Evolutionary conservation across 2,888 invertebrate genomes (phyloP), one percentile per base, ranked within the genome.

Genomic region (Apamea monoglypha): DNA sequence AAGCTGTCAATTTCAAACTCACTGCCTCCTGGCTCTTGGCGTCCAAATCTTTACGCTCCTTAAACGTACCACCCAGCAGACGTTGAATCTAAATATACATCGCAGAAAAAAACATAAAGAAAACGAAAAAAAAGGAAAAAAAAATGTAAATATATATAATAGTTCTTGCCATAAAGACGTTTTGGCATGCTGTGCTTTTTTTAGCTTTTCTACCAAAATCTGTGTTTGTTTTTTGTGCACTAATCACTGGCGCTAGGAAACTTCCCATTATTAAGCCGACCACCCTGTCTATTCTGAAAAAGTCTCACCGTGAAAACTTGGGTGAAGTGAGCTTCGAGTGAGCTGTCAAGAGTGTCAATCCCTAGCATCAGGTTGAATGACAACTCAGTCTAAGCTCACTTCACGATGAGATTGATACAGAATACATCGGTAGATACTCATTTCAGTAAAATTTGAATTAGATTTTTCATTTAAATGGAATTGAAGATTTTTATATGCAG

Each of bases 31-130:
- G 96, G 90, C 98, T 98, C 91, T 97, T 97, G 86, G 97, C 96
- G 94, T 98, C 98, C 96, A 98, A 97, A 94, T 98, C 97, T 94
- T 98, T 97, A 88, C 97, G 97, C 90, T 97, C 96, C 96, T 97
- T 97, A 92, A 98, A 94, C 67, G 97, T 97, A 92, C 98, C 98
- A 90, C 98, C 98, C 95, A 98, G 97, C 94, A 98, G 97, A 92
- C 97, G 97, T 93, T 98, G 98, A 94, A 98, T 98, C 98, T 98
- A 97, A 90, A 94, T 95, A 94, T 82, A 91, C 87, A 92, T 91
- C 87, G 92, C 91, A 95, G 75, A 87, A 92, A 93, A 92, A 91
- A 93, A 90, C 90, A 91, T 91, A 90, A 92, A 90, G 90, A 92
- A 93, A 91, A 89, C 86, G 89, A 90, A 92, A 91, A 92, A 93